Evolutionary conservation across 2,888 invertebrate species (phyloP).

Genomic region (Tachina lurida): DNA sequence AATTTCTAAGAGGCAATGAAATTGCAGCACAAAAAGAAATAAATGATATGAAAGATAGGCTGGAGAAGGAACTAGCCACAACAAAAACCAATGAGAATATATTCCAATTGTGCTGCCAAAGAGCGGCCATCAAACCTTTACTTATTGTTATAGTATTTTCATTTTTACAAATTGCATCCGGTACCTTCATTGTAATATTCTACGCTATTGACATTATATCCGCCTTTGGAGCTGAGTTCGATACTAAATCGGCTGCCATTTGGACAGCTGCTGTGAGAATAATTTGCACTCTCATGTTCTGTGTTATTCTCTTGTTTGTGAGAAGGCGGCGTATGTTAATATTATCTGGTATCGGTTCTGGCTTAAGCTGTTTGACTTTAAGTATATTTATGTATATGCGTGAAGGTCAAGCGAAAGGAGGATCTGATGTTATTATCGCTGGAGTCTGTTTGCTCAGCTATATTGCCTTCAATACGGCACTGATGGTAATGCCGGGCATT

Average conservation of each 20-base stretch:
- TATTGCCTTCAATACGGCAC: slow-evolving; percentile 89
- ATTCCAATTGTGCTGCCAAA: slow-evolving; percentile 84
- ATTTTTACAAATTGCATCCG: slow-evolving; percentile 88
- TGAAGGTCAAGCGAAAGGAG: slow-evolving; percentile 75
- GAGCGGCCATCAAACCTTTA: slow-evolving; percentile 88
- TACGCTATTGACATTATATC: slow-evolving; percentile 90
- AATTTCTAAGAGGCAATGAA: slow-evolving; percentile 86
- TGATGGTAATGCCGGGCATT: slow-evolving; percentile 89
- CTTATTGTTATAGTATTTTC: slow-evolving; percentile 89
- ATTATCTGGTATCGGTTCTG: slow-evolving; percentile 87
- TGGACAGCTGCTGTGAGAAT: slow-evolving; percentile 88
- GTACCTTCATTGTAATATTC: slow-evolving; percentile 90
- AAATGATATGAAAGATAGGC: slow-evolving; percentile 85
- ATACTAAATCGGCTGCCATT: slow-evolving; percentile 86
- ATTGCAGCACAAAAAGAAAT: slow-evolving; percentile 85
- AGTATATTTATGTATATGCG: slow-evolving; percentile 84
- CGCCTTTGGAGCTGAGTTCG: slow-evolving; percentile 84
- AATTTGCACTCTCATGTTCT: slow-evolving; percentile 86
- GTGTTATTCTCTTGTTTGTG: slow-evolving; percentile 86
- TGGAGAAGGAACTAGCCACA: slow-evolving; percentile 84
- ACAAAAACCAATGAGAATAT: slow-evolving; percentile 83
- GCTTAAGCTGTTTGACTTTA: slow-evolving; percentile 86
- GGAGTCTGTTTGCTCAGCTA: slow-evolving; percentile 85
- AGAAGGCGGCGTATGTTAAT: slow-evolving; percentile 87
- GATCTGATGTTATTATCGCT: slow-evolving; percentile 77